Evolutionary conservation across 1,140 invertebrate species (phyloP), one percentile per base, ranked within the genome.

Genomic region (Lucilia cuprina): DNA sequence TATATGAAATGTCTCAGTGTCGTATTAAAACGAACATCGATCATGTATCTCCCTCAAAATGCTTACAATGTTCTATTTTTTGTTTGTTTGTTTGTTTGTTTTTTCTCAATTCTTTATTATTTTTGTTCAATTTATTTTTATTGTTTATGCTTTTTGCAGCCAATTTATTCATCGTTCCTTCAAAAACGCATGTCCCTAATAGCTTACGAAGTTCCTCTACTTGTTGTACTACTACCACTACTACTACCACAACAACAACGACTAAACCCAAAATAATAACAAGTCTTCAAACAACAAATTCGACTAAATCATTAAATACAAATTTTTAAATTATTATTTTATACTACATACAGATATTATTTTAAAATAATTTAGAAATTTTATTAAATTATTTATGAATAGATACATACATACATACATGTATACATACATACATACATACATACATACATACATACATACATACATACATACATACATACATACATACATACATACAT

Each of bases 61-160:
- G 30, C 75, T 41, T 70, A 70, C n/a, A 70, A 70, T 70, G 65
- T 70, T 1, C 8, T 70, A 19, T 21, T 2, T 80, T 80, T n/a
- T 25, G n/a, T 55, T 80, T 80, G 17, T 80, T 80, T 50, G 14
- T 80, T 80, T 80, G 49, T 9, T 30, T 77, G 47, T 77, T 77
- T 41, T 41, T 74, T 7, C n/a, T 74, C 5, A 30, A 30, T 21
- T 30, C 19, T 74, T 74, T 74, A 25, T 17, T 41, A 41, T 34
- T 77, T 8, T 17, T 55, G 50, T 14, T 55, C 74, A 41, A 35
- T 41, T 17, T 77, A 41, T 10, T 55, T 55, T 55, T 55, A 55
- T 77, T 77, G 34, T 41, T 77, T 77, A 21, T 75, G 77, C 77
- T 80, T 80, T 80, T 80, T 80, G 25, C 77, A 80, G 77, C 77